Evolutionary conservation across 2,888 invertebrate species (phyloP), one percentile per base, ranked within the genome.

Genomic region (Macaria liturata): DNA sequence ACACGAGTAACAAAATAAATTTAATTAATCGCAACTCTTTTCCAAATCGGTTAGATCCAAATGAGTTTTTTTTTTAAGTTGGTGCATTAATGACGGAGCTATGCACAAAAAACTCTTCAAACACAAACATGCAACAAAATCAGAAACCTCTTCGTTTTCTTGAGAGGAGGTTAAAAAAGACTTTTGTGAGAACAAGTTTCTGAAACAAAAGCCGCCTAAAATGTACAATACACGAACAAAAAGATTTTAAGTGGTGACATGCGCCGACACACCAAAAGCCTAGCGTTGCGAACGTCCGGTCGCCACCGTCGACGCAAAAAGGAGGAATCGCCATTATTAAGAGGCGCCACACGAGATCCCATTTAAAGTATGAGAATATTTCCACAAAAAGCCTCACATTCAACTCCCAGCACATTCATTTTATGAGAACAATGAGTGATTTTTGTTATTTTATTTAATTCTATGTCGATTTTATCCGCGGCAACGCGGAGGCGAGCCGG

Each of bases 291-390:
- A 78, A 72, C 78, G 83, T 74, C 76, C 77, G 73, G 71, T 75
- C 73, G 74, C 81, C 20, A 78, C 76, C 75, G 74, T 86, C 88
- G 86, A 75, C 81, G 84, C 90, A 91, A 91, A 91, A 91, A 91
- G 86, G 82, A 90, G 79, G 80, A 89, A 84, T 88, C 90, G 20
- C 20, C 20, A 20, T 20, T 20, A 90, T 91, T 91, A 91, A 88
- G 86, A 89, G 91, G 91, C 91, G 91, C 91, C 91, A 91, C 91
- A 91, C 90, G 91, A 90, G 89, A 84, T 78, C 87, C 89, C 89
- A 88, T 91, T 90, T 91, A 90, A 91, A 91, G 90, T 91, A 91
- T 90, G 90, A 88, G 90, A 91, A 91, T 91, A 91, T 91, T 90
- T 91, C 80, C 88, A 90, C 89, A 91, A 91, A 91, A 91, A 91